Base-by-base conservation (phyloP, 2,888 invertebrate species). In the Eupithecia insigniata region DNA sequence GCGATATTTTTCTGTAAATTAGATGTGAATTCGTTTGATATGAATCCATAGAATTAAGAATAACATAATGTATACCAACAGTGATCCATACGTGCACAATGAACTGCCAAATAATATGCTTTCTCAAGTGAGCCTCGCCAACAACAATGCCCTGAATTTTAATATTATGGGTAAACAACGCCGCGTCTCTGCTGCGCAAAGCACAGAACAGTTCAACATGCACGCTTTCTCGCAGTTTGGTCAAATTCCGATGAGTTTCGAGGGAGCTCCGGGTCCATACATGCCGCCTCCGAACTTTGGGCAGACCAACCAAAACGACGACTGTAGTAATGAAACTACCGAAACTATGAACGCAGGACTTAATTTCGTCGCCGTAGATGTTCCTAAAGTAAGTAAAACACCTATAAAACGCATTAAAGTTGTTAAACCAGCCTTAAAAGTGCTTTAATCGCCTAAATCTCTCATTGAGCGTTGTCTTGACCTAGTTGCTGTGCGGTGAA, bases 11-110 rank as follows among this genome's bases (percentile, higher is more conserved):
- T 36, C 36, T 22, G 2, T 36, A 22, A 36, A 34, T 62, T 36
- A 18, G 66, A 32, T 51, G 5, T 18, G 26, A 34, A 43, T 22
- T 69, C 28, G 34, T 46, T 34, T 71, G 39, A 66, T 69, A 62
- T 69, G 43, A 34, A 16, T 26, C n/a, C 51, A 14, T 22, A 51
- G 16, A 55, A 66, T 18, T 55, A 18, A 51, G 3, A 51, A 67
- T 68, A 70, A 67, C 78, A 82, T 82, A 75, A 93, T 93, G 93
- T 87, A 91, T 80, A 92, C 91, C 80, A 92, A 92, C 77, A 92
- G 86, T 72, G 92, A 91, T 78, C 84, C 86, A 75, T 93, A 87
- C 77, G 91, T 89, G 79, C 85, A 89, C 18, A 90, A 87, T 73
- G 93, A 92, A 60, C 81, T 85, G 34, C 89, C 91, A 39, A 81